Evolutionary conservation across 2,888 invertebrate genomes (phyloP).

Genomic region (Colostygia pectinataria): DNA sequence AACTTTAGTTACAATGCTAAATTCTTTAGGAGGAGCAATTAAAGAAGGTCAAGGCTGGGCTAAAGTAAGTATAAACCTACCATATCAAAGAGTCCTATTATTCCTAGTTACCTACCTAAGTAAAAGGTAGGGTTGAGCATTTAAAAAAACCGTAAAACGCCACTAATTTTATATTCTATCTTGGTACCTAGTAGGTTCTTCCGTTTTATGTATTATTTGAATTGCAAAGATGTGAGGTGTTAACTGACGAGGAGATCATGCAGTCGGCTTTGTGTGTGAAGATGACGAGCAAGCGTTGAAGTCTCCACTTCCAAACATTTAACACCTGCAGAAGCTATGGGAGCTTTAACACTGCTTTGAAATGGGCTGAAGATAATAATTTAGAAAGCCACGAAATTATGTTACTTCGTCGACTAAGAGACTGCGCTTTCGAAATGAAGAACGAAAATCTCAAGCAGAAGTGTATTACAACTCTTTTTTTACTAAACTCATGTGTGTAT

Average conservation of each 20-base stretch:
- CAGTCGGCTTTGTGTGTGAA: slow-evolving; percentile 1
- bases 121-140: too few species aligned
- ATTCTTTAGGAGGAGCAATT: too few species aligned
- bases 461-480: not conserved
- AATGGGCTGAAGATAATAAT: slow-evolving; percentile 4
- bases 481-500: not conserved
- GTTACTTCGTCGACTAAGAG: slow-evolving; percentile 32
- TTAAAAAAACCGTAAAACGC: too few species aligned
- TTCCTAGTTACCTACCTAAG: too few species aligned
- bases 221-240: slow-evolving; percentile 33
- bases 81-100: too few species aligned
- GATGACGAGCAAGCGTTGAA: slow-evolving; percentile 2
- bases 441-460: not conserved
- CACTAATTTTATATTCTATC: too few species aligned
- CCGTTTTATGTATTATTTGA: too few species aligned
- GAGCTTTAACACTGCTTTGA: slow-evolving; percentile 10
- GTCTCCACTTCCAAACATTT: slow-evolving; percentile 2
- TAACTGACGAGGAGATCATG: slow-evolving; percentile 22
- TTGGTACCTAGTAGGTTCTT: too few species aligned
- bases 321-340: slow-evolving; percentile 3
- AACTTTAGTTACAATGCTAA: too few species aligned
- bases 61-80: too few species aligned
- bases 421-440: slow-evolving; percentile 24
- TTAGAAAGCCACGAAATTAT: slow-evolving; percentile 30
- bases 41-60: too few species aligned